A percentile compares a stretch with the other conserved stretches of the same genome.
These are phyloP conservation scores for Ectemnius continuus DNA, from an alignment of 2,888 invertebrate genomes.

Conservation along the genomic window DNA sequence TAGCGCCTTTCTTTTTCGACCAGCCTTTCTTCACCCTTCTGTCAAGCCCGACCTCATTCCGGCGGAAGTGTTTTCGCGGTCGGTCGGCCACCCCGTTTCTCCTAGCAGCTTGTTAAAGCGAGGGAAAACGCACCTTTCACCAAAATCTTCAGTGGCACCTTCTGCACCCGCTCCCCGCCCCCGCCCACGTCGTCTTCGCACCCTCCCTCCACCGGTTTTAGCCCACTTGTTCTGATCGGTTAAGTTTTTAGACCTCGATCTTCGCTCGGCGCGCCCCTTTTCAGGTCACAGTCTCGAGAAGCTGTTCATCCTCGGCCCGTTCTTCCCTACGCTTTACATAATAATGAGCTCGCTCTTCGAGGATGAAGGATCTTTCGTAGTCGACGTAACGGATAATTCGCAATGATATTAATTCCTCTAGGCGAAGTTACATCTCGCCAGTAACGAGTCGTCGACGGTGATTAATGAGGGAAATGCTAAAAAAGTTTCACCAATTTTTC, in stretches of 20 bases:
- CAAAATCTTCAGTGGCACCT: neutral
- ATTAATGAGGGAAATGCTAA: too few species aligned
- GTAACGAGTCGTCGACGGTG: too few species aligned
- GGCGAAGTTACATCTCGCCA: too few species aligned
- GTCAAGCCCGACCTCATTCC: neutral
- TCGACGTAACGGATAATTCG: too few species aligned
- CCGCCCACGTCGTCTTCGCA: neutral
- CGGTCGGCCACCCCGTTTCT: constrained; percentile 5
- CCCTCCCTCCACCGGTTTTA: neutral
- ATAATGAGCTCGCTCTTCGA: too few species aligned
- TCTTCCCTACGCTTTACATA: too few species aligned
- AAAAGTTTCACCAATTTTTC: too few species aligned
- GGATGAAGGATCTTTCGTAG: too few species aligned
- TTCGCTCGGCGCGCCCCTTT: too few species aligned
- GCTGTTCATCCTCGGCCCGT: too few species aligned
- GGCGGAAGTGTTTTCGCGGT: constrained; percentile 25
- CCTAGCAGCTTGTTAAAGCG: constrained; percentile 27
- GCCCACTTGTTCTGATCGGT: neutral
- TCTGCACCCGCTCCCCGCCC: neutral
- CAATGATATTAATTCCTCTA: too few species aligned
- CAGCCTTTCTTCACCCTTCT: constrained; percentile 6
- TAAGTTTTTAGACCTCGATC: neutral
- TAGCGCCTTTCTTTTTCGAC: constrained; percentile 29
- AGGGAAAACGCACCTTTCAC: neutral
- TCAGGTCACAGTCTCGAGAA: too few species aligned